Evolutionary conservation across 2,113 vertebrate genomes (phyloP).

Genomic region (Pelecanus crispus): DNA sequence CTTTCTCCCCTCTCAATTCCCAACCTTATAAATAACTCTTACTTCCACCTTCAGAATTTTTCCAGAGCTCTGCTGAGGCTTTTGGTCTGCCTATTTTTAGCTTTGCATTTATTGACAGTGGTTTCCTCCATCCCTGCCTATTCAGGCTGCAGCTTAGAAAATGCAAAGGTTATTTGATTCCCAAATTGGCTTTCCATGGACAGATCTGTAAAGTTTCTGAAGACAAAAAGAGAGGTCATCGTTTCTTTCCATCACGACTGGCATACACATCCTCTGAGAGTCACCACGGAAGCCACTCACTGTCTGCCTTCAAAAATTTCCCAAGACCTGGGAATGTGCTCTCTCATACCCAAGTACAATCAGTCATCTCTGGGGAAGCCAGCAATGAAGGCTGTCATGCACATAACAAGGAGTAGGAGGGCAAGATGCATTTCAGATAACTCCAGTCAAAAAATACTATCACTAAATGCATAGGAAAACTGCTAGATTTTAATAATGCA

Average conservation of each 20-base stretch:
- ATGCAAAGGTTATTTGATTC: neutral
- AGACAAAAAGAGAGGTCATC: neutral
- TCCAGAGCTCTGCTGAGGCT: constrained; percentile 16
- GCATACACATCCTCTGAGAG: neutral
- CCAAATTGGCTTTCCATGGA: neutral
- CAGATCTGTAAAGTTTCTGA: neutral
- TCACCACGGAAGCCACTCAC: neutral
- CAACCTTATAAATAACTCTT: constrained; percentile 48
- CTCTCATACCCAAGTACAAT: neutral
- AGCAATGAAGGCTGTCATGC: neutral
- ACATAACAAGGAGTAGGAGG: neutral
- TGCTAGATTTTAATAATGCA: neutral
- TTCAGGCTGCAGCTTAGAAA: constrained; percentile 1
- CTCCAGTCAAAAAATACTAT: neutral
- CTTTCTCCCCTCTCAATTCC: constrained; percentile 25
- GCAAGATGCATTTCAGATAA: neutral
- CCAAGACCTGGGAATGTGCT: neutral
- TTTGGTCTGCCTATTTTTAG: constrained; percentile 55
- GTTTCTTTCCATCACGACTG: neutral
- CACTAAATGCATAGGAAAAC: neutral
- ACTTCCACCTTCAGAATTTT: constrained; percentile 53
- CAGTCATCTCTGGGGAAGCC: neutral
- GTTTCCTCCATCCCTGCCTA: constrained; percentile 23
- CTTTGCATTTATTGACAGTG: constrained; percentile 44
- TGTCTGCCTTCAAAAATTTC: neutral